Percentiles rank a stretch among this genome's conserved stretches.
phyloP scores from a whole-genome alignment of 2,888 invertebrate species.

The Aleiodes leptofemur region DNA sequence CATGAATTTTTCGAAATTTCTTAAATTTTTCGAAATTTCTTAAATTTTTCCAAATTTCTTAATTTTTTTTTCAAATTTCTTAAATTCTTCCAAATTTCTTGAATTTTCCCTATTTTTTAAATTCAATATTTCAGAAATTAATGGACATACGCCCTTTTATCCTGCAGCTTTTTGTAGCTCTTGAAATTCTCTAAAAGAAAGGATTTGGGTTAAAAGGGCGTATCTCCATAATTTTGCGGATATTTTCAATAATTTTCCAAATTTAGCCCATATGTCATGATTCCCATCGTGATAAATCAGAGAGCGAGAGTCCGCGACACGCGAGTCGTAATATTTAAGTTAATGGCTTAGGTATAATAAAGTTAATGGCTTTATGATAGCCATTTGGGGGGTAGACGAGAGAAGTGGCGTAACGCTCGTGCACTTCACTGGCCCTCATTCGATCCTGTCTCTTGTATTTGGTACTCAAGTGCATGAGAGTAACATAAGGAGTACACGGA shows the following conservation, averaged over 20 bases:
- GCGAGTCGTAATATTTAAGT: conserved; percentile 75
- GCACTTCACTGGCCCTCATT: conserved; percentile 39
- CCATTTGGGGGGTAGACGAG: conserved; percentile 58
- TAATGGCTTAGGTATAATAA: conserved; percentile 74
- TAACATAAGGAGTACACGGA: not conserved
- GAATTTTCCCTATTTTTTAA: no score
- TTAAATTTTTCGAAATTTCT: no score
- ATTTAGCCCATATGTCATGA: conserved; percentile 59
- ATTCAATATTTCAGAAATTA: no score
- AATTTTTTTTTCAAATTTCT: no score
- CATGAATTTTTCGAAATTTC: no score
- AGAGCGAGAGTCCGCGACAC: conserved; percentile 69
- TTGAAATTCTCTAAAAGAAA: no score
- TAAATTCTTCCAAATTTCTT: no score
- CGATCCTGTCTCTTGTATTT: conserved; percentile 26
- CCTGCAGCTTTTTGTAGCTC: no score
- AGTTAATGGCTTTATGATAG: conserved; percentile 75
- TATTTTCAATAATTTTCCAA: not conserved
- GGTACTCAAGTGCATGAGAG: not conserved
- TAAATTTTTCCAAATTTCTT: no score
- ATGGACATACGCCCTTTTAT: no score
- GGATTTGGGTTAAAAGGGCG: no score
- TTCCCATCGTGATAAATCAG: conserved; percentile 71
- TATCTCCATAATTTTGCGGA: no score
- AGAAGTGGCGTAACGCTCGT: conserved; percentile 50